Conservation (phyloP, 2,888 invertebrate species). For the Tethea ocularis region DNA sequence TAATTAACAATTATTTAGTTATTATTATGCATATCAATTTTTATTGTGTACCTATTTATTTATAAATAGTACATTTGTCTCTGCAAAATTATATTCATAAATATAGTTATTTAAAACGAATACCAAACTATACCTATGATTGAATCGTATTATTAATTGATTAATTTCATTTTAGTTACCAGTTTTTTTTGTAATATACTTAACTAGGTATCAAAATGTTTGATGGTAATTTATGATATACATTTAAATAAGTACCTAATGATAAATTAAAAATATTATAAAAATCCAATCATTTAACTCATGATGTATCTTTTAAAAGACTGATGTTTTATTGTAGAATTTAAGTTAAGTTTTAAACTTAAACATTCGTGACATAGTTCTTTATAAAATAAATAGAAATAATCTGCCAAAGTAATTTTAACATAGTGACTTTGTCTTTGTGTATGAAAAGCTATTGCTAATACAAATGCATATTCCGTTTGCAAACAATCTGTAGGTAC, state of each 20-base stretch:
- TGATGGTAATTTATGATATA: not conserved
- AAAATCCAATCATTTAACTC: conserved; percentile 14
- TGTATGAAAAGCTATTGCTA: no score
- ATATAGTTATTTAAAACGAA: not conserved
- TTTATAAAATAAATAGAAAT: not conserved
- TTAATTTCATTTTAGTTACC: no score
- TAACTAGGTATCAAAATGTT: no score
- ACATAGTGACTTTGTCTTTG: no score
- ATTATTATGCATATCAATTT: conserved; percentile 32
- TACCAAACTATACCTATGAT: no score
- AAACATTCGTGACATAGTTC: not conserved
- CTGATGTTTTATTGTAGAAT: conserved; percentile 63
- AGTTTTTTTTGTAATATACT: no score
- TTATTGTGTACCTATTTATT: conserved; percentile 51
- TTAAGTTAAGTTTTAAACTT: conserved; percentile 41
- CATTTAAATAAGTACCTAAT: not conserved
- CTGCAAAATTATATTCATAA: not conserved
- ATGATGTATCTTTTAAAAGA: conserved; percentile 64
- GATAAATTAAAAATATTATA: not conserved
- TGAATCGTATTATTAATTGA: no score
- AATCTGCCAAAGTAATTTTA: not conserved
- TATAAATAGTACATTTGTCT: conserved; percentile 10
- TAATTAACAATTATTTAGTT: conserved; percentile 23
- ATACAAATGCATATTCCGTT: no score
- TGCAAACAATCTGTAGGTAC: not conserved